Base-by-base conservation (phyloP, 2,797 vertebrate genomes). In the Tachyglossus aculeatus region DNA sequence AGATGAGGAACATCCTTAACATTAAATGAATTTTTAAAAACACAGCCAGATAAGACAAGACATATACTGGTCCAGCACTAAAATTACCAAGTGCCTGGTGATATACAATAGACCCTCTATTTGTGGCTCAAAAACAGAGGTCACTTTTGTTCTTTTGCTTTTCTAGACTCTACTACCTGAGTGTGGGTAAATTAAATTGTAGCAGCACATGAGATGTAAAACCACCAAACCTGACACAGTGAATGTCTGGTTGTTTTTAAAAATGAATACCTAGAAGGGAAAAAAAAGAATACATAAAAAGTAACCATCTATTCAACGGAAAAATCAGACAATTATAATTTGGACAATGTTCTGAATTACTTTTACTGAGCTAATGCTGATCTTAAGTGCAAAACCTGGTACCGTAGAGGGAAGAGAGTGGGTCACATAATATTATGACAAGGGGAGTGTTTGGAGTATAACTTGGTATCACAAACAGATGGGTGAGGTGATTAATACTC, bases 401-500 rank as follows among this genome's bases (percentile, higher is more conserved):
- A 56, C 0, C 27, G 0, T 37, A 73, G 81, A 86, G 82, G 74
- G 81, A 88, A 83, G 84, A 80, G 83, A 87, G 79, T 50, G 83
- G 80, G 81, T 79, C 58, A 11, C 81, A 78, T 84, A 88, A 88
- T 88, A 88, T 88, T 88, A 82, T 88, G 86, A 88, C 86, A 87
- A 86, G 85, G 85, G 86, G 86, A 87, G 83, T 80, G 86, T 83
- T 88, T 81, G 52, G 84, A 81, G 81, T 86, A 87, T 85, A 87
- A 81, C 82, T 83, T 88, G 86, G 86, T 83, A 84, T 79, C 74
- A 82, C 71, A 85, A 88, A 87, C 86, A 88, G 86, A 88, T 88
- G 86, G 86, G 84, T 83, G 83, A 84, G 85, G 83, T 88, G 86
- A 88, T 88, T 87, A 88, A 88, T 88, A 88, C 85, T 76, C 88